Conservation (phyloP, 2,888 invertebrate genomes). For the Chymomyza caudatula region DNA sequence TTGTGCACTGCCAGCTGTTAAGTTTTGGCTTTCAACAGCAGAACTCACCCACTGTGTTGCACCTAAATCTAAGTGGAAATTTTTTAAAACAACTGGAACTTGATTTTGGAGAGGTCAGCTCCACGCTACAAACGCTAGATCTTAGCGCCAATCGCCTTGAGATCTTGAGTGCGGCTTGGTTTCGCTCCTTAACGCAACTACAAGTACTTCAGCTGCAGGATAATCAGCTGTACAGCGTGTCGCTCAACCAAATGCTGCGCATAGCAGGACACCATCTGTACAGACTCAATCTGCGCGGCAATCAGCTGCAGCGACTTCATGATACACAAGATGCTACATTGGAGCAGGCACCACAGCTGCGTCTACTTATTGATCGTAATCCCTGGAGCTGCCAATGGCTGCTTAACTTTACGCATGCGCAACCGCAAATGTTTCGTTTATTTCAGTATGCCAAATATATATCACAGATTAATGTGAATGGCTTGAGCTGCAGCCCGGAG, state of each 20-base stretch:
- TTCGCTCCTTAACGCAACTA: conserved; percentile 49
- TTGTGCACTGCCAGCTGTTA: conserved; percentile 58
- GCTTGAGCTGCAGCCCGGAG: conserved; percentile 68
- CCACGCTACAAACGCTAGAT: conserved; percentile 59
- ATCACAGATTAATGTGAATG: conserved; percentile 76
- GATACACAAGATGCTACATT: conserved; percentile 27
- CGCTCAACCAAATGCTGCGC: conserved; percentile 41
- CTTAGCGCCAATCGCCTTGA: conserved; percentile 68
- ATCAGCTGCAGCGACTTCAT: conserved; percentile 45
- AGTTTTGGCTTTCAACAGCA: conserved; percentile 41
- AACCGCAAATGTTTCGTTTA: conserved; percentile 73
- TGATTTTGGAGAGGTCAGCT: background rate
- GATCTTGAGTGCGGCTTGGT: conserved; percentile 54
- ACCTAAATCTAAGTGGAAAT: conserved; percentile 72
- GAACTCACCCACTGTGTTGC: conserved; percentile 17
- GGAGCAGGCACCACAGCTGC: conserved; percentile 38
- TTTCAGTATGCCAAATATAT: conserved; percentile 76
- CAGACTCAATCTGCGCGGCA: conserved; percentile 57
- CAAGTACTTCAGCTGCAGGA: conserved; percentile 47
- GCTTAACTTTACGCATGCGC: conserved; percentile 65
- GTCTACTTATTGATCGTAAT: conserved; percentile 71
- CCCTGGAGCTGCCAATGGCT: conserved; percentile 77
- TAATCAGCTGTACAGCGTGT: conserved; percentile 56
- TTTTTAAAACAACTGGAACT: conserved; percentile 42
- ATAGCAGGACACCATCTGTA: conserved; percentile 26